These are phyloP conservation scores for Paraescarpia echinospica DNA, from an alignment of 1,140 invertebrate species.

Conservation along the genomic window DNA sequence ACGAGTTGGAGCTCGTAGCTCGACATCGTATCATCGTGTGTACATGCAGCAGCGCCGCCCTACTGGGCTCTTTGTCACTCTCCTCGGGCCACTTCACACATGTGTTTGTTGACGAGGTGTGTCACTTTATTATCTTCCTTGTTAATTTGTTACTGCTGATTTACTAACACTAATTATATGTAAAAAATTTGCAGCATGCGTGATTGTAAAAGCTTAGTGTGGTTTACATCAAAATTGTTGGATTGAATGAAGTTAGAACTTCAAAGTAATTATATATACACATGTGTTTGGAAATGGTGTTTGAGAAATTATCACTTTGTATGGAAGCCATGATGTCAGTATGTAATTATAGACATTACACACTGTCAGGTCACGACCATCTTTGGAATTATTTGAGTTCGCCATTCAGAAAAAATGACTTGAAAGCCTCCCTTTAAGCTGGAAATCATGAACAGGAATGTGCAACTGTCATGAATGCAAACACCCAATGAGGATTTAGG, in stretches of 20 bases:
- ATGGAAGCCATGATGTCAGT: too few relatives aligned
- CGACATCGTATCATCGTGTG: conserved; percentile 77
- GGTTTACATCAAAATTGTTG: background rate
- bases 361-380: too few relatives aligned
- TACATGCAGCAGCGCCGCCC: conserved; percentile 76
- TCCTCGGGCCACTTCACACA: conserved; percentile 79
- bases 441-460: too few relatives aligned
- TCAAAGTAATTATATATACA: too few relatives aligned
- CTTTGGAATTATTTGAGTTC: too few relatives aligned
- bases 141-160: background rate
- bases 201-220: background rate
- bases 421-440: too few relatives aligned
- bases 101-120: conserved; percentile 80
- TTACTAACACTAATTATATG: background rate
- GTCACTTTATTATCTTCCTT: background rate
- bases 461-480: too few relatives aligned
- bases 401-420: too few relatives aligned
- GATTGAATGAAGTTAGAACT: background rate
- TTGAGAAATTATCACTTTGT: too few relatives aligned
- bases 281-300: too few relatives aligned
- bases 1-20: conserved; percentile 61
- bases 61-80: conserved; percentile 60
- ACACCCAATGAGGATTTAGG: too few relatives aligned
- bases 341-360: too few relatives aligned
- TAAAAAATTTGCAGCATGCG: background rate